Conservation (phyloP, 2,113 vertebrate species). For the Apodemus sylvaticus region DNA sequence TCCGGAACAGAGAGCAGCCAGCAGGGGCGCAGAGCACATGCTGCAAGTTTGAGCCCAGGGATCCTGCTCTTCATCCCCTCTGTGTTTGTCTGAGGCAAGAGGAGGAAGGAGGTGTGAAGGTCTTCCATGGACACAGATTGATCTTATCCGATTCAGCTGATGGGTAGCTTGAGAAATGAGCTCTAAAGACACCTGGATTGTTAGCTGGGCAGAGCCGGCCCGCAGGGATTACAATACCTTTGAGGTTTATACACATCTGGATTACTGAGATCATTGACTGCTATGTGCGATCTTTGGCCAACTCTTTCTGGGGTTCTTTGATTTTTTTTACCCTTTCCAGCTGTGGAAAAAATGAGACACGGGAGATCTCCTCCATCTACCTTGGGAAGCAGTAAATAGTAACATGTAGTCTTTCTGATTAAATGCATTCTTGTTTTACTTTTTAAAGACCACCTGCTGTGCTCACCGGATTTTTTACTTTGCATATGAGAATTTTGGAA, state of each 20-base stretch:
- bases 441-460: conserved; percentile 55
- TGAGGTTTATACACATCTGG: conserved; percentile 39
- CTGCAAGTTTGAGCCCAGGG: neutral
- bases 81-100: neutral
- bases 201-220: neutral
- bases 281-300: conserved; percentile 59
- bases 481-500: conserved; percentile 38
- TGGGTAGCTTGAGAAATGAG: conserved; percentile 16
- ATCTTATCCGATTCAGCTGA: conserved; percentile 58
- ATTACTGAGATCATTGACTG: conserved; percentile 71
- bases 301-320: conserved; percentile 75
- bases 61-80: neutral
- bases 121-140: conserved; percentile 49
- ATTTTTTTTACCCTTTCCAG: conserved; percentile 35
- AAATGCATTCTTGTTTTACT: conserved; percentile 67
- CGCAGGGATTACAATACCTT: neutral
- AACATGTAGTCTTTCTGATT: conserved; percentile 68
- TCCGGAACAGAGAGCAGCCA: conserved; percentile 79
- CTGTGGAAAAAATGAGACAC: conserved; percentile 70
- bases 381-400: conserved; percentile 80
- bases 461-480: conserved; percentile 80
- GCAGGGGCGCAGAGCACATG: conserved; percentile 78
- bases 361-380: conserved; percentile 75
- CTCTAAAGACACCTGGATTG: conserved; percentile 44
- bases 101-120: conserved; percentile 16